A percentile compares a stretch with the other conserved stretches of the same genome.
phyloP scores from a whole-genome alignment of 2,888 invertebrate genomes.

The Caenorhabditis panamensis region DNA sequence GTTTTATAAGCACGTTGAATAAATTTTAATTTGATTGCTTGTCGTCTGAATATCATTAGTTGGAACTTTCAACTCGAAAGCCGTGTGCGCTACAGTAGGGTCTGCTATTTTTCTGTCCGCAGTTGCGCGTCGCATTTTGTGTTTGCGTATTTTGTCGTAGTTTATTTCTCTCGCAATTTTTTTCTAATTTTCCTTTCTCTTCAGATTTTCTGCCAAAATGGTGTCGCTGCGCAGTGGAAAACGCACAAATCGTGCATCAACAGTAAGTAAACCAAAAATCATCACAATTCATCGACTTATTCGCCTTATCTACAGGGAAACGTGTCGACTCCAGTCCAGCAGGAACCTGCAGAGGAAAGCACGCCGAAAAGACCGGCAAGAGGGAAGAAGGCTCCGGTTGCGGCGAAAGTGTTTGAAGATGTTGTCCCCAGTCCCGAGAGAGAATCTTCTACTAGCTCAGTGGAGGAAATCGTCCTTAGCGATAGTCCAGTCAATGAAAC shows the following conservation, averaged over 20 bases:
- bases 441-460: background rate
- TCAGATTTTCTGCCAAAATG: background rate
- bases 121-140: background rate
- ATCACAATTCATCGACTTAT: background rate
- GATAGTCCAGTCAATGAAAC: background rate
- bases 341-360: background rate
- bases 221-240: constrained; percentile 43
- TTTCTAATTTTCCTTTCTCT: background rate
- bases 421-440: background rate
- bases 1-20: background rate
- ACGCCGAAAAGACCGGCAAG: constrained; percentile 1
- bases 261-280: background rate
- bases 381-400: background rate
- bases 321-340: background rate
- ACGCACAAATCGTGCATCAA: constrained; percentile 18
- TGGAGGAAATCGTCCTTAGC: background rate
- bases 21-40: background rate
- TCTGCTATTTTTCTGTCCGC: too few relatives aligned
- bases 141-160: background rate
- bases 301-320: background rate
- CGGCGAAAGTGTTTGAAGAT: background rate
- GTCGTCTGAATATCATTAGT: too few relatives aligned
- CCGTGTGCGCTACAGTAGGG: too few relatives aligned
- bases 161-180: background rate
- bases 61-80: too few relatives aligned